Evolutionary conservation across 2,888 invertebrate genomes (phyloP).

Genomic region (Agrochola litura): DNA sequence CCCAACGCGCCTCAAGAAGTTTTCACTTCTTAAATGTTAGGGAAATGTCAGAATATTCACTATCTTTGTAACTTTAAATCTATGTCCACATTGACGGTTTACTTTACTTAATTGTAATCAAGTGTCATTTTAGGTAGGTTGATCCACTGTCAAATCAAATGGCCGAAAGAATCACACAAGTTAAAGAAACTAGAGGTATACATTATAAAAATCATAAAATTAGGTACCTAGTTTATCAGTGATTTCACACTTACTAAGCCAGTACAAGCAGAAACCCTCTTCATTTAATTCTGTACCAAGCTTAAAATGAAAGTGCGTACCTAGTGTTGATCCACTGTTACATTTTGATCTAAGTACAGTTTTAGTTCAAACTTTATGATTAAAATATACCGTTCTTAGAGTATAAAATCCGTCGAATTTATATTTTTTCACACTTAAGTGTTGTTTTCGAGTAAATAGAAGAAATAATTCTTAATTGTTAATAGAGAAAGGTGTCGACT

Average conservation of each 20-base stretch:
- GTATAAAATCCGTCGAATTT: too few species aligned
- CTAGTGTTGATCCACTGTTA: background rate
- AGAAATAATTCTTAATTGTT: constrained; percentile 3
- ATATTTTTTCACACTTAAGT: constrained; percentile 11
- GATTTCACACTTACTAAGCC: background rate
- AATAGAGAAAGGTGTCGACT: constrained; percentile 27
- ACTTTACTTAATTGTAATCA: too few species aligned
- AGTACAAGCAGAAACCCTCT: background rate
- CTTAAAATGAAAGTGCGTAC: background rate
- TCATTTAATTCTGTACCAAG: too few species aligned
- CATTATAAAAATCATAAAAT: too few species aligned
- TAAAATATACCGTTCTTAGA: background rate
- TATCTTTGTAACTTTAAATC: too few species aligned
- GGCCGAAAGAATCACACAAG: background rate
- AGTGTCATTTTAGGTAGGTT: background rate
- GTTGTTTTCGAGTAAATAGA: background rate
- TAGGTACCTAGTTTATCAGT: background rate
- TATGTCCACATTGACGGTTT: too few species aligned
- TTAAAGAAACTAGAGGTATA: background rate
- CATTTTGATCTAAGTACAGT: background rate
- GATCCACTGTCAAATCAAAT: background rate
- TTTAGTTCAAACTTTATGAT: background rate
- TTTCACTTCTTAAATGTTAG: too few species aligned
- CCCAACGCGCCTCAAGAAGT: too few species aligned
- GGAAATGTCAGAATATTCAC: too few species aligned